phyloP scores from a whole-genome alignment of 2,113 vertebrate genomes.

The Chamaea fasciata region DNA sequence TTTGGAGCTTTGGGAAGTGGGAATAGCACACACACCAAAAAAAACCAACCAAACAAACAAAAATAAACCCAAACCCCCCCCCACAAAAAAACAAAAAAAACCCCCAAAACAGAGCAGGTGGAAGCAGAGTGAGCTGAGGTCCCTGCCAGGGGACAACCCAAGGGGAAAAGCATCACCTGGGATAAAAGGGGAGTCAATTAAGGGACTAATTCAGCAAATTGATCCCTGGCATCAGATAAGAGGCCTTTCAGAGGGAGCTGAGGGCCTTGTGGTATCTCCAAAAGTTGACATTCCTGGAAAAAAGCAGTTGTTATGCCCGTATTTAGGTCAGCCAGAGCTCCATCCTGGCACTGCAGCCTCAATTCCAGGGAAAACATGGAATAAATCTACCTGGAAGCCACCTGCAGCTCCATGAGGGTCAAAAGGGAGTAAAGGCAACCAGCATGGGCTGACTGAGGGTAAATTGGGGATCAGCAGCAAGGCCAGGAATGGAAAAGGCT shows the following conservation, averaged over 20 bases:
- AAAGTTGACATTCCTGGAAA: not conserved
- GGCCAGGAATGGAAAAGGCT: not conserved
- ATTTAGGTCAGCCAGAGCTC: not conserved
- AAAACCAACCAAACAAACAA: too few species aligned
- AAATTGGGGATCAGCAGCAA: not conserved
- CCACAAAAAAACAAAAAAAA: not conserved
- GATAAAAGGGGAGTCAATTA: not conserved
- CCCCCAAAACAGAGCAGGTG: not conserved
- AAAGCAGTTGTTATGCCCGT: rapidly evolving
- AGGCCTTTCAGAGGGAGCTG: not conserved
- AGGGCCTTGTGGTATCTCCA: not conserved
- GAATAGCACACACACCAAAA: not conserved
- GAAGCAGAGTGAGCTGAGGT: not conserved
- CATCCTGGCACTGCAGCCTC: not conserved
- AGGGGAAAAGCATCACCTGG: not conserved
- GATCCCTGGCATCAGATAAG: not conserved
- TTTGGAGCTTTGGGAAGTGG: not conserved
- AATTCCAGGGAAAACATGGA: not conserved
- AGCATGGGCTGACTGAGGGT: not conserved
- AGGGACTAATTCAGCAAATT: not conserved
- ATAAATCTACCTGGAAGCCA: not conserved
- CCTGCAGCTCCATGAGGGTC: not conserved
- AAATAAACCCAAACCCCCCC: too few species aligned
- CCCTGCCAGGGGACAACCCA: not conserved
- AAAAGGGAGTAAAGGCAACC: not conserved